Percentiles rank a stretch among this genome's conserved stretches.
These are phyloP conservation scores for Sitobion miscanthi DNA, from an alignment of 1,140 invertebrate species.

Conservation along the genomic window DNA sequence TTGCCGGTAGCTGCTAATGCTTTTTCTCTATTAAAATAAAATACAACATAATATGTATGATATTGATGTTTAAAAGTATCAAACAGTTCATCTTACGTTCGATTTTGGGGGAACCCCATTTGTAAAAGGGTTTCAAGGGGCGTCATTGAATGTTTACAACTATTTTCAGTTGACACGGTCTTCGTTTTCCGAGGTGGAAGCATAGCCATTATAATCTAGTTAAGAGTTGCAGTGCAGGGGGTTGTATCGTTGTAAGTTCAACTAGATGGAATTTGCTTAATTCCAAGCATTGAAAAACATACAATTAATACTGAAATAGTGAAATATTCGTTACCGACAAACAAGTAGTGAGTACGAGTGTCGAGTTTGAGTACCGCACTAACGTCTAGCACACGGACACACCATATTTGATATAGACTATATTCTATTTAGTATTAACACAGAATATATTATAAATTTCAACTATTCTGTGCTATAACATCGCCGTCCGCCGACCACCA, in stretches of 20 bases:
- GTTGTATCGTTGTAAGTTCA: not conserved
- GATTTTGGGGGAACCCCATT: conserved; percentile 84
- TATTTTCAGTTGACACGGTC: conserved; percentile 68
- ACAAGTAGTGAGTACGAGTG: not conserved
- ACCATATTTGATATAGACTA: not conserved
- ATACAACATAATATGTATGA: not conserved
- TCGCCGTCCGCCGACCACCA: not conserved
- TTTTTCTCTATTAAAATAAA: conserved; percentile 73
- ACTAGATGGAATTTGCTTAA: not conserved
- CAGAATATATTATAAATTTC: no score
- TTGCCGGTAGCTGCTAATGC: conserved; percentile 88
- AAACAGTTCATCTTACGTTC: conserved; percentile 74
- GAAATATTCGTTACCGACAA: not conserved
- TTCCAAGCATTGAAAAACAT: not conserved
- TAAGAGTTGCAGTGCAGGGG: not conserved
- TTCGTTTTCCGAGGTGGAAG: conserved; percentile 73
- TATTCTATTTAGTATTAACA: not conserved
- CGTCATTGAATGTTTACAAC: conserved; percentile 74
- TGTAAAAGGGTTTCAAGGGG: conserved; percentile 82
- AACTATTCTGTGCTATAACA: no score
- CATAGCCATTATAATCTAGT: conserved; percentile 67
- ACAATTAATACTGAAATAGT: not conserved
- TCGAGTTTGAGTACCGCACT: not conserved
- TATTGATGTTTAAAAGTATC: not conserved
- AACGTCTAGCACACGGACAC: not conserved